Base-by-base conservation (phyloP, 2,888 invertebrate species). In the Hoplodrina blanda region DNA sequence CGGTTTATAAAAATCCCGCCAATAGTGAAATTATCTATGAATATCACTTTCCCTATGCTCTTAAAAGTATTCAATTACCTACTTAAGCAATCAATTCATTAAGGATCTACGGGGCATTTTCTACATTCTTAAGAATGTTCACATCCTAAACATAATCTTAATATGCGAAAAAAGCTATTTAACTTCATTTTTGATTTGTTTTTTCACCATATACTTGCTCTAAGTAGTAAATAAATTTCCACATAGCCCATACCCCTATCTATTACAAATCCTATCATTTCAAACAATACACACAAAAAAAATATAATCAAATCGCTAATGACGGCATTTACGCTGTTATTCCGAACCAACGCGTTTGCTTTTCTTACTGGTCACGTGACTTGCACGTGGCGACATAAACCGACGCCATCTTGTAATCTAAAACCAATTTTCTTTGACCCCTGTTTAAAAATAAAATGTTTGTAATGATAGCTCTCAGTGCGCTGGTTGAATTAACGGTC, bases 301-400 rank as follows among this genome's bases (percentile, higher is more conserved):
- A 91, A 90, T 84, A 91, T 92, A 92, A 93, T 92, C 92, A 91
- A 91, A 91, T 90, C 91, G 85, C 87, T 95, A 95, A 95, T 95
- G 92, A 94, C 88, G 90, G 90, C 91, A 93, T 95, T 95, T 94
- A 94, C 88, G 90, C 88, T 91, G 92, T 94, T 93, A 94, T 95
- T 95, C 91, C 93, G 78, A 90, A 89, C 91, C 90, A 88, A 94
- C 95, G 95, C 95, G 93, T 93, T 91, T 91, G 92, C 91, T 92
- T 93, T 92, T 89, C 92, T 93, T 91, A 86, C 85, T 66, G 67
- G 90, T 84, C 95, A 94, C 95, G 95, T 94, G 95, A 81, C 93
- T 64, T 73, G 71, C 95, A 91, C 95, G 95, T 92, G 95, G 81
- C 90, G 56, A 65, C 63, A 68, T 78, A 86, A 85, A 86, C 79